Evolutionary conservation across 2,888 invertebrate genomes (phyloP).

Genomic region (Pristionchus maxplancki): DNA sequence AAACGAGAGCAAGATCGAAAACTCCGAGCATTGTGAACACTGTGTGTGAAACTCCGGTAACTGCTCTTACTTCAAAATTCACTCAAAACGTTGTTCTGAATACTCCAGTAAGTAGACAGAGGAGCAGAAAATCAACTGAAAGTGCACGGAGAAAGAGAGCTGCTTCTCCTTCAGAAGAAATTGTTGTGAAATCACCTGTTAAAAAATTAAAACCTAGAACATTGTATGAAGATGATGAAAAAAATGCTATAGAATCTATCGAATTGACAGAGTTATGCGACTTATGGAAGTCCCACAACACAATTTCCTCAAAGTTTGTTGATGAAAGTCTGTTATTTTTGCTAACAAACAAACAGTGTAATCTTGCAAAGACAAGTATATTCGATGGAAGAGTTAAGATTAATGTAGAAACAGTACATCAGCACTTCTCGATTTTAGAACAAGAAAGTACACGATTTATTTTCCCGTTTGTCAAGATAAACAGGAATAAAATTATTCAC

Average conservation of each 20-base stretch:
- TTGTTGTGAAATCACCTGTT: no score
- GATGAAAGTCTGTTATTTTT: neutral
- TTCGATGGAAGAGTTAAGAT: neutral
- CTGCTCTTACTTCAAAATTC: neutral
- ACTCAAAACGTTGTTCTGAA: neutral
- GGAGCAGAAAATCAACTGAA: neutral
- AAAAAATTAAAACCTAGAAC: no score
- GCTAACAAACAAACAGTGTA: neutral
- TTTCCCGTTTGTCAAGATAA: neutral
- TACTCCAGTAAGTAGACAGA: neutral
- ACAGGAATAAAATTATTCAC: neutral
- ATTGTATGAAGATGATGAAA: no score
- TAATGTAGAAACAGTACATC: neutral
- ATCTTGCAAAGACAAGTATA: neutral
- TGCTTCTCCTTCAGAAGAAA: no score
- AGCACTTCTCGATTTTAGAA: neutral
- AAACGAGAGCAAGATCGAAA: neutral
- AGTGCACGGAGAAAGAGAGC: neutral
- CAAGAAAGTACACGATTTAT: neutral
- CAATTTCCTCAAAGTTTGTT: neutral
- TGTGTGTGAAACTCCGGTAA: neutral
- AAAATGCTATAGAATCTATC: no score
- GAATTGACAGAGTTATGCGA: no score
- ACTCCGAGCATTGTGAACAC: neutral
- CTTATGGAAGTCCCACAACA: neutral